These are phyloP conservation scores for Lates calcarifer DNA, from an alignment of 2,113 vertebrate species.

Conservation along the genomic window DNA sequence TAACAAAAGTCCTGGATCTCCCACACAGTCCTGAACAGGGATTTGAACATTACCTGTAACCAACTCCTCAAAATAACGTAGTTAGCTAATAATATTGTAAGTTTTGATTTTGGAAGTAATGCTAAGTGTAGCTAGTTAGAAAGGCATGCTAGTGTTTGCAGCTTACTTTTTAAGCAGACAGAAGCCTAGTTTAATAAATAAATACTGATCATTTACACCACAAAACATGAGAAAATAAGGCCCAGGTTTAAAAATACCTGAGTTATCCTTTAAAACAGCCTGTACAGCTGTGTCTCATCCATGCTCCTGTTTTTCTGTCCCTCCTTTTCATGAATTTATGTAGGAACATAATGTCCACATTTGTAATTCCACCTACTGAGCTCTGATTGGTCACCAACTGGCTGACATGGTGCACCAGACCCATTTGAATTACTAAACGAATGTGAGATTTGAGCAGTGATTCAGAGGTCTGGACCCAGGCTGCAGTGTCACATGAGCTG, in stretches of 20 bases:
- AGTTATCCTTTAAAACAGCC: not conserved
- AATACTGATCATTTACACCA: too few relatives aligned
- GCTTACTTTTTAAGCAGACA: too few relatives aligned
- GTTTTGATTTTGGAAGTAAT: not conserved
- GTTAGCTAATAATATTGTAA: not conserved
- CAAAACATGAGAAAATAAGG: too few relatives aligned
- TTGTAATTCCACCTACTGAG: not conserved
- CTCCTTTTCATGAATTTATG: not conserved
- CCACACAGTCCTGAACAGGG: too few relatives aligned
- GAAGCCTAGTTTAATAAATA: too few relatives aligned
- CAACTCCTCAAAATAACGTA: not conserved
- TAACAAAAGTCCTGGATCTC: too few relatives aligned
- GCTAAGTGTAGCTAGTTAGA: not conserved
- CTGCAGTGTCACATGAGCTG: not conserved
- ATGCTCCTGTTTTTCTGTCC: not conserved
- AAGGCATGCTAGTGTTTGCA: too few relatives aligned
- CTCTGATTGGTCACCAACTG: not conserved
- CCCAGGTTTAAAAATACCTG: too few relatives aligned
- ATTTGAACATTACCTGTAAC: too few relatives aligned
- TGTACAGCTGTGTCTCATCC: not conserved
- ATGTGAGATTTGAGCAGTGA: not conserved
- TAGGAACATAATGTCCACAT: not conserved
- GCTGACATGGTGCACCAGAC: not conserved
- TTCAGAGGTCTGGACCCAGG: not conserved
- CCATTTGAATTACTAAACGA: not conserved